Conservation (phyloP, 2,113 vertebrate species). For the Nycticorax nycticorax region DNA sequence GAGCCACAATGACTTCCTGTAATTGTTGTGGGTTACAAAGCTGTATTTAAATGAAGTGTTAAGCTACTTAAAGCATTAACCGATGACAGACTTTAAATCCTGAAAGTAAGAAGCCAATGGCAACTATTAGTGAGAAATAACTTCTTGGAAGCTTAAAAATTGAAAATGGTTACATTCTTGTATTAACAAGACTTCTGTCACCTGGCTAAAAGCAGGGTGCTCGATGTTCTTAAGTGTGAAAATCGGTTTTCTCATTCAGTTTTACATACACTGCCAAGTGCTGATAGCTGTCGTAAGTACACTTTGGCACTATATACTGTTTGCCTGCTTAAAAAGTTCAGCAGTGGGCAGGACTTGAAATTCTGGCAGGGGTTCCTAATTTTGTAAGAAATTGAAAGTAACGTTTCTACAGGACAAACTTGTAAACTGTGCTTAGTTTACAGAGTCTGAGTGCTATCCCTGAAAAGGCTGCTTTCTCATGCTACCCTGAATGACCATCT, state of each 20-base stretch:
- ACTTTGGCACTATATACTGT: not conserved
- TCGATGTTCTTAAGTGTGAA: not conserved
- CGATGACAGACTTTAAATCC: not conserved
- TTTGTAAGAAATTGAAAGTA: not conserved
- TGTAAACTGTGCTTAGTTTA: not conserved
- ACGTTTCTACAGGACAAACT: not conserved
- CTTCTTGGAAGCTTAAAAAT: not conserved
- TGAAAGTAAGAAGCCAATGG: not conserved
- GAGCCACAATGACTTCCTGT: slow-evolving; percentile 20
- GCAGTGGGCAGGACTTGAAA: not conserved
- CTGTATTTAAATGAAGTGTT: slow-evolving; percentile 63
- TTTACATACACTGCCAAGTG: not conserved
- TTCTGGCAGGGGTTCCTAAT: not conserved
- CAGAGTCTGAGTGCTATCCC: not conserved
- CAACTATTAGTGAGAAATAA: not conserved
- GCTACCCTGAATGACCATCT: not conserved
- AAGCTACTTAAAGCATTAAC: slow-evolving; percentile 55
- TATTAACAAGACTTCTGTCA: not conserved
- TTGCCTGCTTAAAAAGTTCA: not conserved
- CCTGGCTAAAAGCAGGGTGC: not conserved
- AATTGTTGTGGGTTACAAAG: slow-evolving; percentile 46
- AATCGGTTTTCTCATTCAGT: not conserved
- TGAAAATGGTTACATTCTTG: not conserved
- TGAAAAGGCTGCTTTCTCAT: rapidly evolving
- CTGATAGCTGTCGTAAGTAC: rapidly evolving